Percentiles rank a stretch among this genome's conserved stretches.
Conservation (phyloP, 2,113 vertebrate species). For the Crotalus viridis region DNA sequence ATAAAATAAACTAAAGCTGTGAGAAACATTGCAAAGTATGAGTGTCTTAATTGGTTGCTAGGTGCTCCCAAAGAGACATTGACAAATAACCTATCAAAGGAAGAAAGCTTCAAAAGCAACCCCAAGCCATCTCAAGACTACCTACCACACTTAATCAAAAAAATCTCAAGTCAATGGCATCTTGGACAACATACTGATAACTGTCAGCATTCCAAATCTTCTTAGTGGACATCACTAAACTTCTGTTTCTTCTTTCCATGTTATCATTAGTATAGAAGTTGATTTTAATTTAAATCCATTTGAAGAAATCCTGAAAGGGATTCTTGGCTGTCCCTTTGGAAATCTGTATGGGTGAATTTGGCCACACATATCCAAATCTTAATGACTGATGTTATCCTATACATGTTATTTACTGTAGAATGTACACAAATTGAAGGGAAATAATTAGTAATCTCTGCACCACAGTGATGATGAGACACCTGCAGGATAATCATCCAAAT, state of each 20-base stretch:
- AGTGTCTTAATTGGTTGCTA: background rate
- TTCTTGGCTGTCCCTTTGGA: constrained; percentile 15
- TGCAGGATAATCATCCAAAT: constrained; percentile 76
- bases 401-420: constrained; percentile 52
- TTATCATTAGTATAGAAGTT: background rate
- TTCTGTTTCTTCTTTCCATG: background rate
- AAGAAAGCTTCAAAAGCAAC: background rate
- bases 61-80: background rate
- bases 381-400: constrained; percentile 28
- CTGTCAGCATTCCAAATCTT: background rate
- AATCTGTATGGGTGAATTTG: constrained; percentile 9
- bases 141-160: background rate
- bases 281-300: background rate
- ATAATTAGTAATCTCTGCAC: constrained; percentile 69
- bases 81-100: background rate
- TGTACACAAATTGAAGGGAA: constrained; percentile 51
- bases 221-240: constrained; percentile 1
- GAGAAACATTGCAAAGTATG: background rate
- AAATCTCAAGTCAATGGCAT: background rate
- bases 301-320: background rate
- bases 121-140: background rate
- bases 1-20: background rate
- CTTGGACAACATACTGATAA: background rate
- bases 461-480: constrained; percentile 69
- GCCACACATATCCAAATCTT: constrained; percentile 45